Base-by-base conservation (phyloP, 2,888 invertebrate genomes). In the Eristalis pertinax region DNA sequence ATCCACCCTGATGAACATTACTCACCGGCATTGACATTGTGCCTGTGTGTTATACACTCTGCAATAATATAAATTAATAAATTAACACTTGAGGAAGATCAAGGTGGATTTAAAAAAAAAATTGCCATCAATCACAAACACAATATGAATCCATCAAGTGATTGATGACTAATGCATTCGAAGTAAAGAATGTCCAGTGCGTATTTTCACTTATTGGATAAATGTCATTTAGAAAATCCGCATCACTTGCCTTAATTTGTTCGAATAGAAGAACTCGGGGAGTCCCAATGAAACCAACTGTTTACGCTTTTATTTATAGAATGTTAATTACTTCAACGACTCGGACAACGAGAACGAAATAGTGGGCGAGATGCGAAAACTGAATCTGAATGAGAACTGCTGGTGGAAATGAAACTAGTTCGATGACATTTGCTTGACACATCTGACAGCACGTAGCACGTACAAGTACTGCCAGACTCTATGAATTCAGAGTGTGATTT, bases 1-100 rank as follows among this genome's bases (percentile, higher is more conserved):
- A 93, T 4, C 92, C 92, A 22, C 92, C 93, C 70, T 92, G 90
- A 68, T 91, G 90, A 2, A 92, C 11, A 70, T 92, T 92, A 69
- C 88, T 92, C 90, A 92, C 90, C 24, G 91, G 90, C 89, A 90
- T 91, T 15, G 87, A 87, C 87, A 87, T 87, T 38, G 22, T 24
- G 26, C 15, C 15, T 22, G 8, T n/a, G n/a, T n/a, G n/a, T n/a
- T n/a, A n/a, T 8, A 8, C 19, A 29, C 70, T 56, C 65, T 67
- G 15, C 15, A 38, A 38, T 60, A 65, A 62, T 8, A 64, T 8
- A 64, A 38, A 62, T 24, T 43, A 63, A 15, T 32, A 32, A 50
- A 32, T 19, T 43, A 50, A 10, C 29, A 50, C 43, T 22, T 60
- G 4, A 32, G 1, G 24, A 22, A 24, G 24, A 3, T 22, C 2